These are phyloP conservation scores for Papilio polytes DNA, from an alignment of 1,140 invertebrate genomes.

Conservation along the genomic window DNA sequence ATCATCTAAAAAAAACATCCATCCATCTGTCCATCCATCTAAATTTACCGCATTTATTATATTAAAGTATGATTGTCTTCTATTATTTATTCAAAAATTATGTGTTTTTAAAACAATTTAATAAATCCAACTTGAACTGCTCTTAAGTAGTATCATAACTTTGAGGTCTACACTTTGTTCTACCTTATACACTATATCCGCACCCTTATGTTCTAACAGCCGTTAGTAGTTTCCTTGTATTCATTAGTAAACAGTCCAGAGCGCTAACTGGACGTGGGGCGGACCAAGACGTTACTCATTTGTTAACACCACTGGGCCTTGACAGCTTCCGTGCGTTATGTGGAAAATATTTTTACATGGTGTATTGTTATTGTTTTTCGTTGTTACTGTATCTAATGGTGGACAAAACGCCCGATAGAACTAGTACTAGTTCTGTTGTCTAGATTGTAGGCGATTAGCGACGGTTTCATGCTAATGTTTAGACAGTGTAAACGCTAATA, in stretches of 20 bases:
- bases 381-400: neutral
- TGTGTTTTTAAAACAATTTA: too few relatives aligned
- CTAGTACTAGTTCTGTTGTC: neutral
- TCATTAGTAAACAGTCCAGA: slow-evolving; percentile 2
- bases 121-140: too few relatives aligned
- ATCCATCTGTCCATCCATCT: too few relatives aligned
- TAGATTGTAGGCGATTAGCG: neutral
- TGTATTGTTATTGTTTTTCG: neutral
- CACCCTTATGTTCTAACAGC: neutral
- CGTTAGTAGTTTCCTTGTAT: slow-evolving; percentile 25
- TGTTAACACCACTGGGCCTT: slow-evolving; percentile 9
- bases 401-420: neutral
- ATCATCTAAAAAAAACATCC: too few relatives aligned
- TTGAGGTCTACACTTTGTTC: too few relatives aligned
- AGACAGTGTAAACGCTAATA: too few relatives aligned
- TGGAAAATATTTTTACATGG: neutral
- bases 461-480: too few relatives aligned
- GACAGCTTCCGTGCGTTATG: slow-evolving; percentile 25
- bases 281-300: slow-evolving; percentile 26
- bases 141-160: too few relatives aligned
- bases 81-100: too few relatives aligned
- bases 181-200: neutral
- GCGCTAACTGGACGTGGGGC: slow-evolving; percentile 29
- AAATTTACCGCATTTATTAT: too few relatives aligned
- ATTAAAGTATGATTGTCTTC: too few relatives aligned